Base-by-base conservation (phyloP, 92 coral and sea anemone genomes). In the Galaxea fascicularis region DNA sequence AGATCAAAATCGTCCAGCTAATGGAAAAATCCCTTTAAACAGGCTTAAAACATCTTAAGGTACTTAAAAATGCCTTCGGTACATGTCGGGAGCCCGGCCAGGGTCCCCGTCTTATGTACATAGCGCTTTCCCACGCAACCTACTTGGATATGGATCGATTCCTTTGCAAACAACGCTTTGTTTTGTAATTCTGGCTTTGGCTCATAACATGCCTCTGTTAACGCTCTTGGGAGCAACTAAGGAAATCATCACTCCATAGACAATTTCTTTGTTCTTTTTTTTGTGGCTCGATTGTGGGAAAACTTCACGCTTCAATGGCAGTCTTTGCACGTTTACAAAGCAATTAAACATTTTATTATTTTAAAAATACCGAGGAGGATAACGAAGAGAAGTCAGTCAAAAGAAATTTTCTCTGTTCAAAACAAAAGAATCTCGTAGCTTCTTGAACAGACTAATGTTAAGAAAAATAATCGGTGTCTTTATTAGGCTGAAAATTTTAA, bases 101-200 rank as follows among this genome's bases (percentile, higher is more conserved):
- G n/a, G n/a, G n/a, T n/a, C n/a, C n/a, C n/a, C n/a, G n/a, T n/a
- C n/a, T n/a, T n/a, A n/a, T 27, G 46, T 15, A 46, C n/a, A n/a
- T n/a, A 41, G 54, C 24, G 58, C 26, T 44, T 77, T 62, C 72
- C 73, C 60, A 78, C 83, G 71, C 41, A 35, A 44, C 29, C 41
- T 16, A 39, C 35, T 10, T 24, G 13, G 57, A 18, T 26, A 2
- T 4, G 17, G 46, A 41, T 26, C 4, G 54, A 76, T 15, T 29
- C 13, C 17, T 14, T 44, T 17, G 1, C 0, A 77, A 11, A 77
- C 71, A 77, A 77, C 22, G 22, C 5, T 10, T 25, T 75, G 79
- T 17, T 35, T 69, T 69, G 74, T 28, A 66, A 69, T 41, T 71
- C 18, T 22, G 58, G 58, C 57, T 63, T 63, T 25, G 25, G 31